These are phyloP conservation scores for Chironomus riparius DNA, from an alignment of 2,888 invertebrate genomes.

Conservation along the genomic window DNA sequence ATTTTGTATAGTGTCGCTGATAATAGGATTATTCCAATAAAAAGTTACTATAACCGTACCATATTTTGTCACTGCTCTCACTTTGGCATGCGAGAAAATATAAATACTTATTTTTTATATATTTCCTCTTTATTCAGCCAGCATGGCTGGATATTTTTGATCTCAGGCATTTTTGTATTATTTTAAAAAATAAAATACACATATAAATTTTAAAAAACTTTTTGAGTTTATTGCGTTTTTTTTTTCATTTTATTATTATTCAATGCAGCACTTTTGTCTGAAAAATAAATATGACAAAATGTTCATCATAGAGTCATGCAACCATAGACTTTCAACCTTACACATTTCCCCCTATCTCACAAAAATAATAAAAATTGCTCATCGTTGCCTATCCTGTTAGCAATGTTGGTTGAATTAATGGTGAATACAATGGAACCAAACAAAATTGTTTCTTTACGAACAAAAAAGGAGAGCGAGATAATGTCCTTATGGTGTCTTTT, in stretches of 20 bases:
- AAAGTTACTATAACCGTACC: conserved; percentile 9
- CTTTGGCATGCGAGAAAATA: neutral
- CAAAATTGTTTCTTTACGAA: neutral
- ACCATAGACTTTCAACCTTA: neutral
- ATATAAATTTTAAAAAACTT: neutral
- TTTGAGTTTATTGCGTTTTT: neutral
- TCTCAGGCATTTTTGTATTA: neutral
- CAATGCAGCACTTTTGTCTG: neutral
- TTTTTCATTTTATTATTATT: conserved; percentile 7
- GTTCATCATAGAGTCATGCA: neutral
- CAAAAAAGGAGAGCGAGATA: conserved; percentile 19
- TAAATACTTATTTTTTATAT: neutral
- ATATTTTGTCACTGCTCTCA: conserved; percentile 12
- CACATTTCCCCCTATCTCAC: neutral
- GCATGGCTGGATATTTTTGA: neutral
- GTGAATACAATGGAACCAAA: neutral
- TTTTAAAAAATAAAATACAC: neutral
- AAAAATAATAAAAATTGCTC: neutral
- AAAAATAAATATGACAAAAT: neutral
- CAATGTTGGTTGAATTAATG: neutral
- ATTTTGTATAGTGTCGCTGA: neutral
- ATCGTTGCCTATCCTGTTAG: neutral
- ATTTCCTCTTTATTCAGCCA: too few species aligned
- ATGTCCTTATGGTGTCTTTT: conserved; percentile 24
- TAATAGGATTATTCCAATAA: conserved; percentile 24